Evolutionary conservation across 2,113 vertebrate genomes (phyloP).

Genomic region (Xenopus borealis): DNA sequence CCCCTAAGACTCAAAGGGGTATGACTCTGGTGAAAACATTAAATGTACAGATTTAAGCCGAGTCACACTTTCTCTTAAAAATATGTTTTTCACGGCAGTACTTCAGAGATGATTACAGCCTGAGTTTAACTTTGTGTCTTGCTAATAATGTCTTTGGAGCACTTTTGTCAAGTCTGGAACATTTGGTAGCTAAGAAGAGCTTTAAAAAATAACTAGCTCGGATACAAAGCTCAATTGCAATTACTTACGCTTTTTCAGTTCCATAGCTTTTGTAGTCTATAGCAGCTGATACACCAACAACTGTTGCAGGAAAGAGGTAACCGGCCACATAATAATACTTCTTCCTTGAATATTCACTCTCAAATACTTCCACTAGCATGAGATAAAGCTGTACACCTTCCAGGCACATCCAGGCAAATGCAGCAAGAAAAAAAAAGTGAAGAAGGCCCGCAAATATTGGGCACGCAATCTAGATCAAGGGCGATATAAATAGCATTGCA

Average conservation of each 20-base stretch:
- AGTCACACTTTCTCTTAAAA: neutral
- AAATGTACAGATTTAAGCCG: neutral
- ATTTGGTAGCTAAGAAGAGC: constrained; percentile 59
- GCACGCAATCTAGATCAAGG: constrained; percentile 82
- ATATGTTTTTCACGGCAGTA: too few relatives aligned
- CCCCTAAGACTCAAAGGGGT: too few relatives aligned
- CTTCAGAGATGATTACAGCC: constrained; percentile 63
- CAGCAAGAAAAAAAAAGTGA: constrained; percentile 97
- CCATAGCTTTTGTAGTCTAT: constrained; percentile 97
- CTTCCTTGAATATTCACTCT: constrained; percentile 98
- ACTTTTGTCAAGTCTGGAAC: constrained; percentile 60
- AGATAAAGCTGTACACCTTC: constrained; percentile 97
- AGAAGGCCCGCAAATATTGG: constrained; percentile 94
- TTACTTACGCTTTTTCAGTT: constrained; percentile 90
- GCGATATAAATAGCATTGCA: constrained; percentile 27
- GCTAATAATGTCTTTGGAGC: constrained; percentile 70
- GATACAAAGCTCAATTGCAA: constrained; percentile 68
- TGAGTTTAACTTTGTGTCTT: constrained; percentile 55
- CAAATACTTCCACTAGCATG: constrained; percentile 97
- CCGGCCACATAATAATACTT: constrained; percentile 97
- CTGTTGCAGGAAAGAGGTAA: constrained; percentile 93
- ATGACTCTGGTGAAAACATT: too few relatives aligned
- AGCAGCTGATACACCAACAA: constrained; percentile 92
- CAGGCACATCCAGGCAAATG: constrained; percentile 98
- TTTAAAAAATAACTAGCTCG: constrained; percentile 70